Evolutionary conservation across 2,888 invertebrate species (phyloP), one percentile per base, ranked within the genome.

Genomic region (Biston betularia): DNA sequence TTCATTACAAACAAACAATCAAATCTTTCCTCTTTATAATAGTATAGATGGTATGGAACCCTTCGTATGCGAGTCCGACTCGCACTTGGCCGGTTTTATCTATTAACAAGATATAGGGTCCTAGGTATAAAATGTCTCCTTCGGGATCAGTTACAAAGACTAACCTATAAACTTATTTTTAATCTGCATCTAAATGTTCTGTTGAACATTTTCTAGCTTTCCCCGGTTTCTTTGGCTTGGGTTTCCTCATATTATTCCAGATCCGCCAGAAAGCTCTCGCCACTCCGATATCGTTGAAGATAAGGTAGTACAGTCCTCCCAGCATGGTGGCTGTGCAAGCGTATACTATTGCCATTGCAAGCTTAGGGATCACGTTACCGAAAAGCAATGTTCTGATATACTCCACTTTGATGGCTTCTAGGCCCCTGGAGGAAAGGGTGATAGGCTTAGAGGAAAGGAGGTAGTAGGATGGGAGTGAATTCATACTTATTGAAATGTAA

Each of bases 331-430:
- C 94, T 0, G 97, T 96, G 0, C 97, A 59, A 0, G 94, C 74
- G 79, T 97, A 96, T 0, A 97, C 94, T 0, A 94, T 64, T 0
- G 85, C 90, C 74, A 96, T 89, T 0, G 96, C 95, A 24, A 97
- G 72, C 86, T 97, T 97, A 0, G 98, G 96, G 38, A 97, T 74
- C 9, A 96, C 65, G 5, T 93, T 87, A 7, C 98, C 98, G 76
- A 98, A 95, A 6, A 98, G 82, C 10, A 95, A 87, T 1, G 97
- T 97, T 44, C 98, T 94, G 6, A 96, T 84, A 80, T 98, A 98
- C 89, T 98, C 98, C 10, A 96, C 90, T 24, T 96, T 95, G 75
- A 96, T 93, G 2, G 97, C 97, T 90, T 98, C 97, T 58, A 98
- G 87, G 58, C 98, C 98, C 97, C 97, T 97, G 85, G 77, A 49